Evolutionary conservation across 2,888 invertebrate species (phyloP).

Genomic region (Amaurobius ferox): DNA sequence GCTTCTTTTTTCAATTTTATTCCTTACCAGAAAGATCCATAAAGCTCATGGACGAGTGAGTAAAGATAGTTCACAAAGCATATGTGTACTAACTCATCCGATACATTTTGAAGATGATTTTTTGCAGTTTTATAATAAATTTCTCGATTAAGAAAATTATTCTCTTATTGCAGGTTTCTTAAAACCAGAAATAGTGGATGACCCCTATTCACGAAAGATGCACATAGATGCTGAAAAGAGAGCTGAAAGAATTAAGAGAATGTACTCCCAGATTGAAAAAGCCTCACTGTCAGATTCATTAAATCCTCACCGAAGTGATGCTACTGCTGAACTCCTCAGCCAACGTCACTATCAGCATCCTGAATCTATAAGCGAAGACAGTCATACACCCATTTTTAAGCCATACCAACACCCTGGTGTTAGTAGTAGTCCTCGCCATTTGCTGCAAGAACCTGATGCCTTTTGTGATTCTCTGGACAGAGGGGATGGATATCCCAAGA

Average conservation of each 20-base stretch:
- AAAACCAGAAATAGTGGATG: conserved; percentile 66
- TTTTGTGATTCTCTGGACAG: conserved; percentile 55
- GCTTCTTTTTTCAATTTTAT: too few relatives aligned
- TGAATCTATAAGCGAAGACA: conserved; percentile 28
- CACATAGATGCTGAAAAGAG: conserved; percentile 65
- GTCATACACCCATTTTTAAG: conserved; percentile 57
- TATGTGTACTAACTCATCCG: too few relatives aligned
- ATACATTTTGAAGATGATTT: too few relatives aligned
- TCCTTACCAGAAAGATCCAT: too few relatives aligned
- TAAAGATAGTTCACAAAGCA: too few relatives aligned
- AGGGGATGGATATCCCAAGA: conserved; percentile 59
- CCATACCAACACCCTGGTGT: conserved; percentile 54
- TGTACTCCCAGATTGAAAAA: conserved; percentile 68
- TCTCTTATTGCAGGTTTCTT: conserved; percentile 48
- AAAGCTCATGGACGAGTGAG: too few relatives aligned
- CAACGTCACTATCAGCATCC: conserved; percentile 34
- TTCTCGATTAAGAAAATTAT: too few relatives aligned
- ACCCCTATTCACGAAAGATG: conserved; percentile 61
- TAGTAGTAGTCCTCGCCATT: conserved; percentile 20
- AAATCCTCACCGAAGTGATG: conserved; percentile 24
- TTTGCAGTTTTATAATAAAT: too few relatives aligned
- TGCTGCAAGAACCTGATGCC: conserved; percentile 26
- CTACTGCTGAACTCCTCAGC: conserved; percentile 30
- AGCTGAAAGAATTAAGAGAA: conserved; percentile 58
- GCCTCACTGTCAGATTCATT: conserved; percentile 61